Evolutionary conservation across 2,797 vertebrate species (phyloP), one percentile per base, ranked within the genome.

Genomic region (Urophycis tenuis): DNA sequence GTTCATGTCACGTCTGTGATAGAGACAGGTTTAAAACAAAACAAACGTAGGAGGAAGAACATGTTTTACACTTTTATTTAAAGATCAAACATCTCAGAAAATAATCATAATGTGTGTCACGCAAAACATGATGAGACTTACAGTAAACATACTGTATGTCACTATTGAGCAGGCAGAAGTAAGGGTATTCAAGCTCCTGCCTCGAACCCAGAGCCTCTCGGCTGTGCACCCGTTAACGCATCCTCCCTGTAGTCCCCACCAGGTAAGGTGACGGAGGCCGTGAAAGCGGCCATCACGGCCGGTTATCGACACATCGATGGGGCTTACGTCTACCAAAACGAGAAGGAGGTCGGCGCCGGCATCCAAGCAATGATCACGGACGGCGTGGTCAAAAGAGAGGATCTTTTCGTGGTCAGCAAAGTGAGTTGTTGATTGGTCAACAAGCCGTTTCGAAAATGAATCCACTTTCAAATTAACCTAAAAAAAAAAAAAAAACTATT

Each of bases 341-440:
- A 99, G 91, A 80, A 12, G 0, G 96, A 98, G 81, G 90, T 95
- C 32, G 96, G 96, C 3, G 88, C 92, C 0, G 95, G 92, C 0
- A 86, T 97, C 33, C 85, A 90, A 0, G 82, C 93, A 81, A 93
- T 92, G 90, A 92, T 97, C 85, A 91, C 92, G 72, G 92, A 93
- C 0, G 93, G 94, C 0, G 76, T 84, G 76, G 95, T 96, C 80
- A 96, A 95, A 82, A 91, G 95, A 72, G 93, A 96, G 60, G 94
- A 97, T 0, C 93, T 98, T 29, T 98, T 98, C 29, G 29, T 97
- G 0, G 94, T 97, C 72, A 98, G 96, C 87, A 97, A 98, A 95
- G 96, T 96, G 75, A 84, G 80, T 12, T 5, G 0, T 22, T 49
- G 14, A 49, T 49, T 5, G 7, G 45, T 22, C 45, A 25, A 60